Percentiles rank a stretch among this genome's conserved stretches.
These are phyloP conservation scores for Drosophila antonietae DNA, from an alignment of 2,888 invertebrate species.

Conservation along the genomic window DNA sequence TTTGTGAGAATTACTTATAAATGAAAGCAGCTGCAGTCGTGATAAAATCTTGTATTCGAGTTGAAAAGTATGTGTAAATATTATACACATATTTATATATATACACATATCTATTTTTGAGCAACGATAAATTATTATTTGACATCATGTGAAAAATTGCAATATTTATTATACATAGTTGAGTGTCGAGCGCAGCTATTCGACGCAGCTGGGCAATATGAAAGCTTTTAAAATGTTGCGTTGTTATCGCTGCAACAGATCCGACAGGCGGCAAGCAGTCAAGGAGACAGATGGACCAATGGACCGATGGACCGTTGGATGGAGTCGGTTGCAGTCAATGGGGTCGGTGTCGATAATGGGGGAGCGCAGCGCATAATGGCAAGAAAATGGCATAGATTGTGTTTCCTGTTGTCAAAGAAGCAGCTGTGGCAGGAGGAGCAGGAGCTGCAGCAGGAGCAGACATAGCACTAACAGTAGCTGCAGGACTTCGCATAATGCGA, in stretches of 20 bases:
- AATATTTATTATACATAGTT: slow-evolving; percentile 49
- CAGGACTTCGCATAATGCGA: slow-evolving; percentile 38
- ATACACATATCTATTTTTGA: neutral
- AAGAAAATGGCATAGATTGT: slow-evolving; percentile 71
- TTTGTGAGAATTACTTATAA: no score
- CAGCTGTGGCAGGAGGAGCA: no score
- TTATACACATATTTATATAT: neutral
- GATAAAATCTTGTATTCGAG: neutral
- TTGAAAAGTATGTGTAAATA: neutral
- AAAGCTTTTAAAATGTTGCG: slow-evolving; percentile 57
- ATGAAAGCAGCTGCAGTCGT: neutral
- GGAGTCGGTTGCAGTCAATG: slow-evolving; percentile 20
- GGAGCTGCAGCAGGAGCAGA: neutral
- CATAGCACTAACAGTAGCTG: slow-evolving; percentile 3
- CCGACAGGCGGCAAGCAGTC: slow-evolving; percentile 8
- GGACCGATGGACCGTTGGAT: neutral
- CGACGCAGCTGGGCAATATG: slow-evolving; percentile 49
- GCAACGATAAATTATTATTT: slow-evolving; percentile 11
- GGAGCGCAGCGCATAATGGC: slow-evolving; percentile 53
- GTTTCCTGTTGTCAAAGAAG: slow-evolving; percentile 31
- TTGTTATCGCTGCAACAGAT: slow-evolving; percentile 45
- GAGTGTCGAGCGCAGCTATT: slow-evolving; percentile 1
- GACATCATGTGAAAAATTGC: slow-evolving; percentile 28
- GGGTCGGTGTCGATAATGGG: slow-evolving; percentile 54
- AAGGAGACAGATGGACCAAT: neutral